phyloP scores from a whole-genome alignment of 92 coral and sea anemone genomes.

The Umimayanthus chanpuru region DNA sequence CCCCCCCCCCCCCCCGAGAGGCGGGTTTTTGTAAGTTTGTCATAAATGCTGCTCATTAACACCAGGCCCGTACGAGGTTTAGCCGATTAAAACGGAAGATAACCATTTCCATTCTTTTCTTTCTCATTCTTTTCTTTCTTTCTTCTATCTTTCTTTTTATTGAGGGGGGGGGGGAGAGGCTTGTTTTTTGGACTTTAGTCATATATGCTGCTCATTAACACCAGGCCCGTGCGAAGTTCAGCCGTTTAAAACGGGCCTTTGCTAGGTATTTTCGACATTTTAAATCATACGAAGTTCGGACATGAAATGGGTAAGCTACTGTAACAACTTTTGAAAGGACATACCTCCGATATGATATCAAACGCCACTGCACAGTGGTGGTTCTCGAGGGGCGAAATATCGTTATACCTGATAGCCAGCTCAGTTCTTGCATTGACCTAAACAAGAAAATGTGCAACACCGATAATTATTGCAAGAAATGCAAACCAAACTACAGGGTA shows the following conservation, averaged over 20 bases:
- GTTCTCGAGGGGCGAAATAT: conserved; percentile 85
- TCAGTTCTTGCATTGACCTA: conserved; percentile 92
- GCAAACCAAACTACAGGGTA: background rate
- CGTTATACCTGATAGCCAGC: conserved; percentile 82
- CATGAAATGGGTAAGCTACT: background rate
- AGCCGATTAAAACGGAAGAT: too few relatives aligned
- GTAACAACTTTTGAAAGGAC: background rate
- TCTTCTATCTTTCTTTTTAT: too few relatives aligned
- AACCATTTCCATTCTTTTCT: too few relatives aligned
- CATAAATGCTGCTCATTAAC: background rate
- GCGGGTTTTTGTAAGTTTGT: too few relatives aligned
- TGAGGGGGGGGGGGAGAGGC: too few relatives aligned
- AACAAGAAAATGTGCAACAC: background rate
- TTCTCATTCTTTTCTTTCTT: too few relatives aligned
- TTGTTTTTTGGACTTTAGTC: background rate
- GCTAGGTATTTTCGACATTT: too few relatives aligned
- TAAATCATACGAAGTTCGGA: background rate
- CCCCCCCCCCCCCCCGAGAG: too few relatives aligned
- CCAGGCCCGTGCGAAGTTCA: too few relatives aligned
- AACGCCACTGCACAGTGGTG: conserved; percentile 93
- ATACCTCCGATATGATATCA: conserved; percentile 84
- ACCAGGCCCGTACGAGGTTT: too few relatives aligned
- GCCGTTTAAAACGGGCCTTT: too few relatives aligned
- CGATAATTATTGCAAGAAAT: background rate
- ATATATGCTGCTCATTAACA: background rate